Evolutionary conservation across 2,888 invertebrate species (phyloP), one percentile per base, ranked within the genome.

Genomic region (Selenia dentaria): DNA sequence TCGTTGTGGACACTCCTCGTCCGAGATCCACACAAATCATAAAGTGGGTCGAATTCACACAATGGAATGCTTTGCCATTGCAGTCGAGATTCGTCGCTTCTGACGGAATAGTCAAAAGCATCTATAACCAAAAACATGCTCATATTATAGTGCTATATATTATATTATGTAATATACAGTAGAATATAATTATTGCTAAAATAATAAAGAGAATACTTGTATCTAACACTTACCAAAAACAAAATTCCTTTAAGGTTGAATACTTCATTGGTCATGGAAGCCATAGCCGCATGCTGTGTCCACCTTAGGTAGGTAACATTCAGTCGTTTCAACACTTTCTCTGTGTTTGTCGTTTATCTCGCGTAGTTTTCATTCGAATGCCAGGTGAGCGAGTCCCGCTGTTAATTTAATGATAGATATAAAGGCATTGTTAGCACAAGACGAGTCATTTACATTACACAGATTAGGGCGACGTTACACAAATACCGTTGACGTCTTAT

Each of bases 21-120:
- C 89, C 90, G 26, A 86, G 65, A 56, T 90, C 87, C 26, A 90
- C 87, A 60, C 92, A 92, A 62, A 91, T 85, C 71, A 83, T 80
- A 56, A 91, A 92, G 67, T 86, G 86, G 36, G 88, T 86, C 42
- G 83, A 70, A 60, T 88, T 84, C 28, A 83, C 62, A 55, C 92
- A 92, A 54, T 83, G 77, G 60, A 91, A 92, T 31, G 85, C 73
- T 70, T 82, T 91, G 48, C 86, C 88, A 55, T 73, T 58, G 67
- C 92, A 92, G 67, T 88, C 79, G 56, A 79, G 70, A 59, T 81
- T 81, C 32, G 67, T 58, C 51, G 62, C 57, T 66, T 69, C 54
- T 49, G 64, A 51, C 51, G 74, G 65, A 28, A 77, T 54, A 51
- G 64, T 60, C 38, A 69, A 53, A 33, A 79, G 46, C 54, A 75